phyloP scores from a whole-genome alignment of 2,113 vertebrate genomes.

The Daboia siamensis region DNA sequence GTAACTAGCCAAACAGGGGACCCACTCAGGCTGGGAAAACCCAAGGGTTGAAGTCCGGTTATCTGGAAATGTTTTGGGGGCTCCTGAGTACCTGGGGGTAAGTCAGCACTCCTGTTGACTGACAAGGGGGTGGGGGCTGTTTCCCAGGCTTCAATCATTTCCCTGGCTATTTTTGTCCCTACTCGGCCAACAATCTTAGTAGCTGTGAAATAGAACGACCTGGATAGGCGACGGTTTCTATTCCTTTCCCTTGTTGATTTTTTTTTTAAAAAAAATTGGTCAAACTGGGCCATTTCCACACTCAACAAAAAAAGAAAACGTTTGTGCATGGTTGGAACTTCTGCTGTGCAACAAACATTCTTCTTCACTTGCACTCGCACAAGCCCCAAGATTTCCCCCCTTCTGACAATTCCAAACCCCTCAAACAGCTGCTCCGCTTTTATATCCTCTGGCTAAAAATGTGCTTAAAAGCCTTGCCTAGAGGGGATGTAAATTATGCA shows the following conservation, averaged over 20 bases:
- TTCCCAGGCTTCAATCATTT: too few relatives aligned
- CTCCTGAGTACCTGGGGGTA: background rate
- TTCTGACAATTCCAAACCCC: slow-evolving; percentile 3
- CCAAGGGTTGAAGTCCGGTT: background rate
- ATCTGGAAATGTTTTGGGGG: background rate
- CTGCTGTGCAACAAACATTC: background rate
- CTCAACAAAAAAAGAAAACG: background rate
- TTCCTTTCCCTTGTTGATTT: background rate
- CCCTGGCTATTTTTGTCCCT: background rate
- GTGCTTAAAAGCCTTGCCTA: slow-evolving; percentile 51
- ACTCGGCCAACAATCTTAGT: background rate
- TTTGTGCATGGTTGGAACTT: accelerated
- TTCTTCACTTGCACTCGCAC: too few relatives aligned
- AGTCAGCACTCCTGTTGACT: background rate
- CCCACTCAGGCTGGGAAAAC: background rate
- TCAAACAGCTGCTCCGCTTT: slow-evolving; percentile 30
- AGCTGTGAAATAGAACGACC: background rate
- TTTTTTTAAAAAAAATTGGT: background rate
- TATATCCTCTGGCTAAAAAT: slow-evolving; percentile 52
- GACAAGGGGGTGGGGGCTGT: too few relatives aligned
- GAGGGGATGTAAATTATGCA: slow-evolving; percentile 54
- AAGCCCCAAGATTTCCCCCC: background rate
- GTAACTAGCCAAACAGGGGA: background rate
- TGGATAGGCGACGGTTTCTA: background rate
- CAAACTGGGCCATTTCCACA: background rate